A percentile compares a stretch with the other conserved stretches of the same genome.
phyloP scores from a whole-genome alignment of 2,888 invertebrate genomes.

The Drosophila buzzatii region DNA sequence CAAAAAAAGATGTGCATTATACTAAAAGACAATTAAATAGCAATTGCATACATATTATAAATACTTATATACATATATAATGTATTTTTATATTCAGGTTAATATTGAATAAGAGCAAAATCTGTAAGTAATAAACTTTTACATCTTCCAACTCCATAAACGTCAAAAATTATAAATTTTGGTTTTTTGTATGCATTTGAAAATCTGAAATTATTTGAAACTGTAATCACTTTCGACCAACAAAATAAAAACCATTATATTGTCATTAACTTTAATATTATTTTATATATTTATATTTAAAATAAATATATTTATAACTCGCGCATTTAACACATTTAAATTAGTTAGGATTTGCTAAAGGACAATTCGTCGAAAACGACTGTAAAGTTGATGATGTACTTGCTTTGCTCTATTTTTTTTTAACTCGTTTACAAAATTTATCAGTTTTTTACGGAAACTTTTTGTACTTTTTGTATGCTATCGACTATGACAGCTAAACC shows the following conservation, averaged over 20 bases:
- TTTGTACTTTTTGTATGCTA: conserved; percentile 62
- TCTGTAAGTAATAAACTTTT: conserved; percentile 14
- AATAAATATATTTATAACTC: conserved; percentile 31
- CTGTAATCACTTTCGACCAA: conserved; percentile 36
- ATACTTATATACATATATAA: conserved; percentile 51
- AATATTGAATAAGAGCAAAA: conserved; percentile 38
- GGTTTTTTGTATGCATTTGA: conserved; percentile 49
- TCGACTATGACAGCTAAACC: conserved; percentile 10
- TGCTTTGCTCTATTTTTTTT: conserved; percentile 45
- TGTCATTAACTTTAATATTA: conserved; percentile 25
- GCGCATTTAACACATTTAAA: conserved; percentile 43
- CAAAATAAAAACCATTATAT: conserved; percentile 29
- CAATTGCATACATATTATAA: conserved; percentile 62
- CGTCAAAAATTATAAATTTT: conserved; percentile 24
- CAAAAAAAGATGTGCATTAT: conserved; percentile 33
- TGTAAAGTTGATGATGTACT: conserved; percentile 39
- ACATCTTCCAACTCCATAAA: conserved; percentile 32
- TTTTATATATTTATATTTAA: conserved; percentile 27
- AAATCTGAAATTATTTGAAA: conserved; percentile 50
- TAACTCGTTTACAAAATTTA: conserved; percentile 23
- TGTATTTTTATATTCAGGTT: conserved; percentile 80
- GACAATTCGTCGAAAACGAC: conserved; percentile 10
- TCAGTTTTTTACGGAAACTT: conserved; percentile 27
- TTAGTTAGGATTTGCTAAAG: conserved; percentile 55
- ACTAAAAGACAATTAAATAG: conserved; percentile 55